A percentile compares a stretch with the other conserved stretches of the same genome.
Evolutionary conservation across 2,797 vertebrate species (phyloP).

Genomic region (Diglossa cyanea): DNA sequence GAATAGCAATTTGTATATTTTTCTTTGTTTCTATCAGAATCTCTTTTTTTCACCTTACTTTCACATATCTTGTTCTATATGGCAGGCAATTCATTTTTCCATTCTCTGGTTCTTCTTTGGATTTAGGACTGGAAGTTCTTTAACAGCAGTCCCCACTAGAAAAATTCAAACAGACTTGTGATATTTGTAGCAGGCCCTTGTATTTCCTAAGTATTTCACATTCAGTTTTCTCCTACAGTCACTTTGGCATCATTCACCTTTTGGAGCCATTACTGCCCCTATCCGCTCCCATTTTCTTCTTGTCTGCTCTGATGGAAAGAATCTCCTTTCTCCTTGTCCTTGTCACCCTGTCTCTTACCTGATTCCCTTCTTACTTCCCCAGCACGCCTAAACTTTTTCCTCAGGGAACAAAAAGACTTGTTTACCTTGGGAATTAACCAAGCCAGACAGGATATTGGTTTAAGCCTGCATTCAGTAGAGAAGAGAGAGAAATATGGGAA

Average conservation of each 20-base stretch:
- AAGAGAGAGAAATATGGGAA: neutral
- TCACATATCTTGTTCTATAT: neutral
- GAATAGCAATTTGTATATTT: neutral
- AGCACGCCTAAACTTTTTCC: neutral
- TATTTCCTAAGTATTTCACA: neutral
- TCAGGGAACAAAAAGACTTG: neutral
- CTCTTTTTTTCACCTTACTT: neutral
- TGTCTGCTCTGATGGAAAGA: neutral
- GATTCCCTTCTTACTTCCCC: neutral
- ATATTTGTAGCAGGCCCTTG: neutral
- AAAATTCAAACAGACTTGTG: neutral
- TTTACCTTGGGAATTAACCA: neutral
- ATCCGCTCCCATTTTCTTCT: neutral
- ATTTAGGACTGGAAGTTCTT: neutral
- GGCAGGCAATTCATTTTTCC: neutral
- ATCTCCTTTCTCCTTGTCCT: neutral
- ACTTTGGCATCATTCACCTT: neutral
- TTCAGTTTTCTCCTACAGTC: neutral
- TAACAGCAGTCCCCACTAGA: neutral
- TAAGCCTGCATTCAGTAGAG: neutral
- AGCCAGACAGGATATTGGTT: neutral
- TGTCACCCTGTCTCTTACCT: neutral
- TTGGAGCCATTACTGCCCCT: neutral
- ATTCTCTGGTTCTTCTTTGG: neutral
- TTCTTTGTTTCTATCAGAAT: neutral